Base-by-base conservation (phyloP, 2,113 vertebrate genomes). In the Tricholaema leucomelas region DNA sequence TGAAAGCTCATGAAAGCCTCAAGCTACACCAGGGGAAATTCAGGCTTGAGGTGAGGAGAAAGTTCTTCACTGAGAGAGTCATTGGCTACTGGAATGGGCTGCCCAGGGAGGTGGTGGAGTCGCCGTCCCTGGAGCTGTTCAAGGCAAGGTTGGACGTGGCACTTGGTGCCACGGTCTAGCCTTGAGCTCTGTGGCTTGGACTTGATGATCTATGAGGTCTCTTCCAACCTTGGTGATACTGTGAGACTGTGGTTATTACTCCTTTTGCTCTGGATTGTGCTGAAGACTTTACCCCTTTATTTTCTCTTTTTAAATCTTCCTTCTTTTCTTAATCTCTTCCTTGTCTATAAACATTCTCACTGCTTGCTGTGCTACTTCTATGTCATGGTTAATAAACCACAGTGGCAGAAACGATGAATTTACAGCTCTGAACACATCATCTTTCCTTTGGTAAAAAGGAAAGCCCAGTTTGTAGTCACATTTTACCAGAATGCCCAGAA, bases 361-460 rank as follows among this genome's bases (percentile, higher is more conserved):
- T 85, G 31, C 84, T 92, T 90, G 78, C 91, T 96, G 87, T 85
- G 88, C 75, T 87, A 72, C 59, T 87, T 92, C 81, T 87, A 0
- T 59, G 81, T 73, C 88, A 90, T 2, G 84, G 66, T 88, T 93
- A 95, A 91, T 91, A 93, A 93, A 90, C 67, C 67, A 73, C 6
- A 84, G 52, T 70, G 52, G 74, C 40, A 92, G 69, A 95, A 88
- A 85, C 79, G 73, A 11, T 48, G 78, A 66, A 89, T 91, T 87
- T 63, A 88, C 63, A 55, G 61, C 81, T 89, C 71, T 56, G 67
- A 96, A 93, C 46, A 40, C 91, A 90, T 50, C 74, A 87, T 80
- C 88, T 91, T 82, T 94, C 66, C 70, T 70, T 50, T 7, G 93
- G 81, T 88, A 77, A 94, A 92, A 96, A 96, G 92, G 96, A 97